Evolutionary conservation across 2,888 invertebrate genomes (phyloP).

Genomic region (Drosophila meridiana): DNA sequence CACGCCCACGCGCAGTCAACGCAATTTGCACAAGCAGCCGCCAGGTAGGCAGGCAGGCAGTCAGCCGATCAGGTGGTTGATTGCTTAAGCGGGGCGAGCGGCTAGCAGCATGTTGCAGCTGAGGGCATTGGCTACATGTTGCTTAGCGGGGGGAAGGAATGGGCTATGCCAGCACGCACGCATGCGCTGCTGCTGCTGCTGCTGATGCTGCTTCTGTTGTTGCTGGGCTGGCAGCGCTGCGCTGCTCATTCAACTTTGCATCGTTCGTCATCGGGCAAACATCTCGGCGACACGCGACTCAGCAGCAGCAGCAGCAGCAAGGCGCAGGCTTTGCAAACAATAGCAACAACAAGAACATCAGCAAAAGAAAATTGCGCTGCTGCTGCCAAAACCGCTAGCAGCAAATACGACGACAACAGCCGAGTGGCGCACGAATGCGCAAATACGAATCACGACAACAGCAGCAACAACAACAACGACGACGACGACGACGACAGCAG

Average conservation of each 20-base stretch:
- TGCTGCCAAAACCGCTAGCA: constrained; percentile 53
- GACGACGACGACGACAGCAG: constrained; percentile 28
- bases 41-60: constrained; percentile 41
- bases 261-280: constrained; percentile 63
- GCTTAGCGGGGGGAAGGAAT: constrained; percentile 8
- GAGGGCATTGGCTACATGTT: constrained; percentile 39
- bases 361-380: constrained; percentile 54
- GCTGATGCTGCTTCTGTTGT: constrained; percentile 15
- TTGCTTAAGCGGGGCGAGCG: constrained; percentile 9
- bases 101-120: constrained; percentile 52
- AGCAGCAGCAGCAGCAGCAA: constrained; percentile 26
- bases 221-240: constrained; percentile 13
- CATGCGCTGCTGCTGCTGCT: constrained; percentile 46
- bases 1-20: constrained; percentile 58
- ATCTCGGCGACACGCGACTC: constrained; percentile 71
- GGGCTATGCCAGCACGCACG: constrained; percentile 30
- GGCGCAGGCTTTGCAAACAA: constrained; percentile 42
- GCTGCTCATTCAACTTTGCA: constrained; percentile 72
- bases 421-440: constrained; percentile 27
- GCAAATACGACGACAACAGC: constrained; percentile 25
- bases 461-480: constrained; percentile 22
- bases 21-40: constrained; percentile 41
- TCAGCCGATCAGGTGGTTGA: constrained; percentile 25
- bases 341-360: constrained; percentile 41
- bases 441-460: constrained; percentile 15